Evolutionary conservation across 1,140 invertebrate genomes (phyloP).

Genomic region (Platorchestia sp.): DNA sequence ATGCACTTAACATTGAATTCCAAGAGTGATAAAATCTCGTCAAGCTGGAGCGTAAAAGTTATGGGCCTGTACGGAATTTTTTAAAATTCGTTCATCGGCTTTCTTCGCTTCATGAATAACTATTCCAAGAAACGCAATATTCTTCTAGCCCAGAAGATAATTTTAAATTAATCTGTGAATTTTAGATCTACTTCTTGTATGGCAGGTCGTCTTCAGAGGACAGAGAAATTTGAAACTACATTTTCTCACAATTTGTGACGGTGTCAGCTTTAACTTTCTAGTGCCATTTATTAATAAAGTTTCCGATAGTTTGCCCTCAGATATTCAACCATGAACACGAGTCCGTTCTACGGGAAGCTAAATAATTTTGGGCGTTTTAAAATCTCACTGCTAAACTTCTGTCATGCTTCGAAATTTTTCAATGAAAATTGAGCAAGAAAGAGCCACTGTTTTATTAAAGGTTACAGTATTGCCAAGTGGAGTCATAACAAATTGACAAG

Average conservation of each 20-base stretch:
- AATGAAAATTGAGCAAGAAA: too few relatives aligned
- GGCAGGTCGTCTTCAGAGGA: neutral
- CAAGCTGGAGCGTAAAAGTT: too few relatives aligned
- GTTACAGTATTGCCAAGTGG: too few relatives aligned
- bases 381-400: neutral
- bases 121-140: too few relatives aligned
- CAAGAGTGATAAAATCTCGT: too few relatives aligned
- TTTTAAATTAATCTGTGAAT: neutral
- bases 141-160: neutral
- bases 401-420: neutral
- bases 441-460: too few relatives aligned
- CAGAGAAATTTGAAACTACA: neutral
- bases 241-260: neutral
- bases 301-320: neutral
- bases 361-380: neutral
- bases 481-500: too few relatives aligned
- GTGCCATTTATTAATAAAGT: neutral
- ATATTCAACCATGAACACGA: neutral
- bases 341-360: neutral
- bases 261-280: neutral
- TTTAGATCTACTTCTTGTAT: neutral
- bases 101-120: too few relatives aligned
- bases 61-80: too few relatives aligned
- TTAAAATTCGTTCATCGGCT: too few relatives aligned
- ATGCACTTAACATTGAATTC: too few relatives aligned